These are phyloP conservation scores for Caenorhabditis wallacei DNA, from an alignment of 2,888 invertebrate species.

Conservation along the genomic window DNA sequence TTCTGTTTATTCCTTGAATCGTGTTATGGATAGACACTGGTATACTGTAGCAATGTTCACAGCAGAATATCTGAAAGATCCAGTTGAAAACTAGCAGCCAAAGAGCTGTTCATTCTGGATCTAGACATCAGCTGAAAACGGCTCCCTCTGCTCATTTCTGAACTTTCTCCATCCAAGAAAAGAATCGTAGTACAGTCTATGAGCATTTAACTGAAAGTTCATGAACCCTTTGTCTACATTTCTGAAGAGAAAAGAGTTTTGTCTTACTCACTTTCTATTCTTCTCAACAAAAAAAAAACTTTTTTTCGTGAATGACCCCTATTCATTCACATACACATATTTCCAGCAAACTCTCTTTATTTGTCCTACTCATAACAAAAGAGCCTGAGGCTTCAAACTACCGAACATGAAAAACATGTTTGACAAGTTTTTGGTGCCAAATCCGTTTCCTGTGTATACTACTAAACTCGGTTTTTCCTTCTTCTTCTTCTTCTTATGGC, in stretches of 20 bases:
- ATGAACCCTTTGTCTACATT: constrained; percentile 27
- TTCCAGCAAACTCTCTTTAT: constrained; percentile 31
- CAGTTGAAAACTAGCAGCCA: too few species aligned
- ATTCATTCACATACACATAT: constrained; percentile 45
- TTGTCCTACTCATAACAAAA: constrained; percentile 51
- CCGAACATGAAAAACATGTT: constrained; percentile 64
- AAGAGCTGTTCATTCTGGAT: too few species aligned
- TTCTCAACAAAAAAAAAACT: background rate
- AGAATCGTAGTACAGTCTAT: background rate
- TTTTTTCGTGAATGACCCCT: constrained; percentile 42
- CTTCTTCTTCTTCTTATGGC: constrained; percentile 10
- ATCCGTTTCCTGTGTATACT: constrained; percentile 64
- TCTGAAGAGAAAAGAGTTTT: constrained; percentile 15
- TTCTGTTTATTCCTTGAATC: too few species aligned
- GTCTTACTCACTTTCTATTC: constrained; percentile 15
- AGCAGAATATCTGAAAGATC: too few species aligned
- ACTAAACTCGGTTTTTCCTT: constrained; percentile 52
- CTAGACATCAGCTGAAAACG: too few species aligned
- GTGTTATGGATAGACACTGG: too few species aligned
- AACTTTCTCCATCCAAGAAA: too few species aligned
- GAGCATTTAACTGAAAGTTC: constrained; percentile 19
- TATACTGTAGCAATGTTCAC: too few species aligned
- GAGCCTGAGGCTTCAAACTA: constrained; percentile 53
- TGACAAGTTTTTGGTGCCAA: constrained; percentile 64
- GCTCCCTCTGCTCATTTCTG: too few species aligned